These are phyloP conservation scores for Hippotragus niger DNA, from an alignment of 2,113 vertebrate species.

Conservation along the genomic window DNA sequence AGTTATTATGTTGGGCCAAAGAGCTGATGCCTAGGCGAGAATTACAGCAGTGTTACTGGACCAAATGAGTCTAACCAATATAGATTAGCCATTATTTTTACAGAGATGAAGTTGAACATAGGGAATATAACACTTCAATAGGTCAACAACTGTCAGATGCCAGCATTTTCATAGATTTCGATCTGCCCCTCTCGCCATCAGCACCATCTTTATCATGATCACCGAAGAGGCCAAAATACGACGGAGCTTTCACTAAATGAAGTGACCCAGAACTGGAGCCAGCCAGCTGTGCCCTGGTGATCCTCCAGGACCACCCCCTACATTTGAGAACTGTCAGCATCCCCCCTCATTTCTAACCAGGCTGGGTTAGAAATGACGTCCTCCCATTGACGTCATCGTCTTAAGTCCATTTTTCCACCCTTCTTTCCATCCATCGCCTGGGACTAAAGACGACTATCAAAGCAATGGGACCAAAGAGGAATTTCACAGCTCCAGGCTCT, in stretches of 20 bases:
- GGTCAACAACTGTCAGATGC: background rate
- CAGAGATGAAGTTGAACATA: background rate
- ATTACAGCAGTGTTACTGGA: too few relatives aligned
- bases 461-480: slow-evolving; percentile 81
- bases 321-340: background rate
- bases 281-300: background rate
- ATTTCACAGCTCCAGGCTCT: slow-evolving; percentile 81
- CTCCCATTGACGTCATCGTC: slow-evolving; percentile 72
- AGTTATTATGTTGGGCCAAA: background rate
- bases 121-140: background rate
- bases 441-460: slow-evolving; percentile 76
- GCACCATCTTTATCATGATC: background rate
- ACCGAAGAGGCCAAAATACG: background rate
- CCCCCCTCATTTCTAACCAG: background rate
- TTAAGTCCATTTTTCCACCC: slow-evolving; percentile 74
- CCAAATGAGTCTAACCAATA: rapidly evolving
- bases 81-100: background rate
- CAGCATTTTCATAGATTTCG: background rate
- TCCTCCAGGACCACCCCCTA: background rate
- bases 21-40: background rate
- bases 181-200: background rate
- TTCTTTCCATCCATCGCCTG: slow-evolving; percentile 80
- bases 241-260: rapidly evolving
- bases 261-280: background rate
- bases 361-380: background rate